A percentile compares a stretch with the other conserved stretches of the same genome.
phyloP scores from a whole-genome alignment of 2,888 invertebrate genomes.

The Lycia hirtaria region DNA sequence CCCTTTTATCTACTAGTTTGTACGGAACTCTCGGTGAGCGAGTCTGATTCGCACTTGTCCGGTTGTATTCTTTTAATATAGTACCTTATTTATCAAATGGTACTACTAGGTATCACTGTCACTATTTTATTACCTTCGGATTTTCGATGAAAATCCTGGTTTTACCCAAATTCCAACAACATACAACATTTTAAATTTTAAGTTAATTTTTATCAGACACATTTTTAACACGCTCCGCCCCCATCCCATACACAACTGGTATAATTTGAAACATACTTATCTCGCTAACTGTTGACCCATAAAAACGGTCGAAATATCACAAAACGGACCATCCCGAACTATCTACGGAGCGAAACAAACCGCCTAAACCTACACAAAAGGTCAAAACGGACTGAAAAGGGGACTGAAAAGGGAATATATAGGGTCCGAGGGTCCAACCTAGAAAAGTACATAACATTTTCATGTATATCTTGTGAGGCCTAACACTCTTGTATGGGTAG shows the following conservation, averaged over 20 bases:
- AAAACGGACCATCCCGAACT: slow-evolving; percentile 33
- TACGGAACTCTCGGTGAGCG: too few species aligned
- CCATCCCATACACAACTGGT: neutral
- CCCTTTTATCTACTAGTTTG: too few species aligned
- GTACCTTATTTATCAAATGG: too few species aligned
- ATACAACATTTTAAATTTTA: too few species aligned
- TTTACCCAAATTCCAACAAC: too few species aligned
- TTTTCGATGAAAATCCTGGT: too few species aligned
- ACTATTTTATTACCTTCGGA: too few species aligned
- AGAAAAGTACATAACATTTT: slow-evolving; percentile 82
- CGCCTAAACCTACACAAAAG: slow-evolving; percentile 69
- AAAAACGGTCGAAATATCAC: slow-evolving; percentile 31
- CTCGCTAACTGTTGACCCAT: slow-evolving; percentile 25
- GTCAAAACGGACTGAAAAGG: slow-evolving; percentile 74
- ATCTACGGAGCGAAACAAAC: slow-evolving; percentile 59
- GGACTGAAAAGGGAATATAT: slow-evolving; percentile 55
- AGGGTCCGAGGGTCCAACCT: slow-evolving; percentile 62
- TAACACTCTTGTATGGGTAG: neutral
- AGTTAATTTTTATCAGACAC: too few species aligned
- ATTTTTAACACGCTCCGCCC: neutral
- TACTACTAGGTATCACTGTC: too few species aligned
- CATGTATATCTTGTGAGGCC: slow-evolving; percentile 22
- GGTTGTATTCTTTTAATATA: too few species aligned
- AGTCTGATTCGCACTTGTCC: too few species aligned
- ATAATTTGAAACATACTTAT: slow-evolving; percentile 28